Conservation (phyloP, 92 coral and sea anemone genomes). For the Porites rus region DNA sequence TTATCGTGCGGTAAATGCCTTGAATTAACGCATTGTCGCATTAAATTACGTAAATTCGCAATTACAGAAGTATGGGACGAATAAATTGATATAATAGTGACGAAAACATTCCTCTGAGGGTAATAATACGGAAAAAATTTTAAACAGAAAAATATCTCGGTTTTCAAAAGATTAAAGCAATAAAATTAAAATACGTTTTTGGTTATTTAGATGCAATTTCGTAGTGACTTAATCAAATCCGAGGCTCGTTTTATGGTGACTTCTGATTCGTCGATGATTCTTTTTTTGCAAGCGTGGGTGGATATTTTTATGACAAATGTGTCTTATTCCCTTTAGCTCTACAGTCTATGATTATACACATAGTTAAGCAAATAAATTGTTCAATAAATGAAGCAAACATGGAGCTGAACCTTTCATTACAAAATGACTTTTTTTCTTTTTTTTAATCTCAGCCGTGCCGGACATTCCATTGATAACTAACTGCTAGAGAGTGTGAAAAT, state of each 20-base stretch:
- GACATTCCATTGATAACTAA: too few relatives aligned
- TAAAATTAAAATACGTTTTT: not conserved
- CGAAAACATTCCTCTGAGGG: not conserved
- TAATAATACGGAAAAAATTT: not conserved
- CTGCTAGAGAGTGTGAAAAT: too few relatives aligned
- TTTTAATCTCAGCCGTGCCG: too few relatives aligned
- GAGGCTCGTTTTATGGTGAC: not conserved
- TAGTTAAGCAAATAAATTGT: not conserved
- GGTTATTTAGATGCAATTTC: not conserved
- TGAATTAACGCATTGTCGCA: not conserved
- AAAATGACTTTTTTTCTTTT: conserved; percentile 1
- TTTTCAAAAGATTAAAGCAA: not conserved
- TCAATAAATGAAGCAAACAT: not conserved
- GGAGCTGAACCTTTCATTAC: not conserved
- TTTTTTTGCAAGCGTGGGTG: not conserved
- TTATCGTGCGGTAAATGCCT: not conserved
- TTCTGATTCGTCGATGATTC: not conserved
- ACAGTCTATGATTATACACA: not conserved
- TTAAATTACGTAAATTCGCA: conserved; percentile 22
- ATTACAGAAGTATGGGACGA: not conserved
- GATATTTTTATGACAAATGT: not conserved
- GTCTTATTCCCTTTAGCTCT: not conserved
- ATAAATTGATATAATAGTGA: not conserved
- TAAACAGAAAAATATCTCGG: not conserved
- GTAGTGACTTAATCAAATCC: not conserved